These are phyloP conservation scores for Hedychridium roseum DNA, from an alignment of 2,888 invertebrate species.

Conservation along the genomic window DNA sequence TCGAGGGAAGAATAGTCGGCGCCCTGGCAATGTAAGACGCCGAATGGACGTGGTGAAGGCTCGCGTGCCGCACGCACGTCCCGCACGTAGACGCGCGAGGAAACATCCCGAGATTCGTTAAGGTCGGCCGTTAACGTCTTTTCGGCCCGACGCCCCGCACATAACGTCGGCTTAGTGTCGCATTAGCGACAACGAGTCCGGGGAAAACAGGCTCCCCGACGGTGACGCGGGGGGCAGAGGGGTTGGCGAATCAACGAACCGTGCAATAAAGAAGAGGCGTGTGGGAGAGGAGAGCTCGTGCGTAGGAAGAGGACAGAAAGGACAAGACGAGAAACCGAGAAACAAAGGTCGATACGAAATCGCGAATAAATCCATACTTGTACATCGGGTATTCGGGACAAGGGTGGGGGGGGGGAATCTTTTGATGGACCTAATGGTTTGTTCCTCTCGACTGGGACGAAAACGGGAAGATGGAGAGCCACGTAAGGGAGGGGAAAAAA, in stretches of 20 bases:
- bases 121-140: conserved; percentile 33
- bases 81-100: conserved; percentile 24
- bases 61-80: conserved; percentile 31
- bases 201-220: no score
- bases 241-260: conserved; percentile 3
- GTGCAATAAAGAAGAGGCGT: conserved; percentile 5
- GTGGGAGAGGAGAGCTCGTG: neutral
- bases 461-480: neutral
- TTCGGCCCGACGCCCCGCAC: conserved; percentile 18
- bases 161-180: conserved; percentile 32
- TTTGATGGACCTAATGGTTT: no score
- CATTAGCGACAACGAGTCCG: conserved; percentile 25
- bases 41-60: conserved; percentile 11
- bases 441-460: no score
- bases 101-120: conserved; percentile 38
- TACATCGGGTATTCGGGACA: no score
- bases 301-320: neutral
- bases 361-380: no score
- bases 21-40: neutral
- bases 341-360: neutral
- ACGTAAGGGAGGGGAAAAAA: neutral
- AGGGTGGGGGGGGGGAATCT: neutral
- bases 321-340: neutral
- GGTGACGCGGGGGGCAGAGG: conserved; percentile 10
- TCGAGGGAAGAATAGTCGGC: neutral